phyloP scores from a whole-genome alignment of 53 echinoderm and acorn worm genomes.

The Pentamera pediparva region DNA sequence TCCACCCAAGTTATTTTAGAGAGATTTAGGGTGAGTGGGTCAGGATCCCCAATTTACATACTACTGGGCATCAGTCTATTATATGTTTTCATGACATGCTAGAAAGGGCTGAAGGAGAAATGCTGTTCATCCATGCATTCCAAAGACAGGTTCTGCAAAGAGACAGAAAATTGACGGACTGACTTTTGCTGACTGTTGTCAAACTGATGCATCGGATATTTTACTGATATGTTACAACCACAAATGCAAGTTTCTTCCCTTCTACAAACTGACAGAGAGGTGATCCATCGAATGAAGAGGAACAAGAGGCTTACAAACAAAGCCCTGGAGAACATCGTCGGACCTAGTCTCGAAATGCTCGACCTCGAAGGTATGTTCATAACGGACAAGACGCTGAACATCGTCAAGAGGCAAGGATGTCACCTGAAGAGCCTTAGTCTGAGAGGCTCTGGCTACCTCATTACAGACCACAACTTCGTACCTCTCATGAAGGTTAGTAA shows the following conservation, averaged over 20 bases:
- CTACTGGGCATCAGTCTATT: no score
- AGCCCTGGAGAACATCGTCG: slow-evolving; percentile 50
- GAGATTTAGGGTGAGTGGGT: no score
- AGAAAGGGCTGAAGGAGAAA: neutral
- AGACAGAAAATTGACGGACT: no score
- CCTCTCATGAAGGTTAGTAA: slow-evolving; percentile 71
- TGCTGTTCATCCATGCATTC: neutral
- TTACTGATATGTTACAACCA: no score
- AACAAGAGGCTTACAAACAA: slow-evolving; percentile 57
- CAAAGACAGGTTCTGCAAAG: no score
- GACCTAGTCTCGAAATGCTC: slow-evolving; percentile 49
- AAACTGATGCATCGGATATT: no score
- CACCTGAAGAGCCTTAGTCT: slow-evolving; percentile 58
- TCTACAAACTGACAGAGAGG: slow-evolving; percentile 32
- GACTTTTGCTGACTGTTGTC: no score
- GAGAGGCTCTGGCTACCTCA: slow-evolving; percentile 64
- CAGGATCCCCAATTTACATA: no score
- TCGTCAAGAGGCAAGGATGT: slow-evolving; percentile 51
- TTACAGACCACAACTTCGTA: slow-evolving; percentile 62
- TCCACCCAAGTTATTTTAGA: no score
- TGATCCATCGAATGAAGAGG: slow-evolving; percentile 69
- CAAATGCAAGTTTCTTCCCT: no score
- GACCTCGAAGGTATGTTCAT: slow-evolving; percentile 63
- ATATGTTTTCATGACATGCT: no score
- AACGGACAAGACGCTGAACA: slow-evolving; percentile 67